These are phyloP conservation scores for Epicauta chinensis DNA, from an alignment of 1,140 invertebrate species.

Conservation along the genomic window DNA sequence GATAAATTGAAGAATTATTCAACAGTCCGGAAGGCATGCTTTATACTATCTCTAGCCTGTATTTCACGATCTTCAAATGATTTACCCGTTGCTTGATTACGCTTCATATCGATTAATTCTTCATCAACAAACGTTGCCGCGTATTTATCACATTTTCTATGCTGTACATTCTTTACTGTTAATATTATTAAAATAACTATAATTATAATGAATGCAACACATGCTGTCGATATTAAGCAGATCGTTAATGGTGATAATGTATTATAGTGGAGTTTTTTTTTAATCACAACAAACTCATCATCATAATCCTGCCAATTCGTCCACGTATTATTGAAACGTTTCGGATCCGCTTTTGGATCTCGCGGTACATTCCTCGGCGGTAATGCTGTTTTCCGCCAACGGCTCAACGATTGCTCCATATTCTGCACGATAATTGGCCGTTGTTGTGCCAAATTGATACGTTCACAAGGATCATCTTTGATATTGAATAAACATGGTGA, in stretches of 20 bases:
- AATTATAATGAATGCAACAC: conserved; percentile 25
- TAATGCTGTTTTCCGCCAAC: conserved; percentile 45
- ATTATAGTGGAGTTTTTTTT: conserved; percentile 21
- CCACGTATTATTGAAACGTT: conserved; percentile 50
- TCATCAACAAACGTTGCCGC: too few relatives aligned
- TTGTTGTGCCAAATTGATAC: conserved; percentile 54
- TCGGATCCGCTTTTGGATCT: conserved; percentile 53
- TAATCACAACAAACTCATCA: conserved; percentile 14
- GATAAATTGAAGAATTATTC: neutral
- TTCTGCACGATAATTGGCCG: conserved; percentile 43
- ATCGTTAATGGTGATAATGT: conserved; percentile 27
- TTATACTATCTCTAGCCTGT: conserved; percentile 4
- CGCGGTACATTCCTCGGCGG: conserved; percentile 47
- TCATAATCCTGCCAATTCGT: conserved; percentile 48
- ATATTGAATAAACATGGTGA: conserved; percentile 70
- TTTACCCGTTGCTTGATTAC: neutral
- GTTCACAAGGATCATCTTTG: conserved; percentile 69
- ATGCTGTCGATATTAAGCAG: conserved; percentile 28
- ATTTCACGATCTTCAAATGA: conserved; percentile 9
- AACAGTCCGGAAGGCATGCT: conserved; percentile 6
- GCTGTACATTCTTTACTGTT: neutral
- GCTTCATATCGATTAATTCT: too few relatives aligned
- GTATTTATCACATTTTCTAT: too few relatives aligned
- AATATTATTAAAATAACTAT: conserved; percentile 12
- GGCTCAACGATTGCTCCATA: conserved; percentile 45